These are phyloP conservation scores for Paracyclopina nana DNA, from an alignment of 1,140 invertebrate genomes.

Conservation along the genomic window DNA sequence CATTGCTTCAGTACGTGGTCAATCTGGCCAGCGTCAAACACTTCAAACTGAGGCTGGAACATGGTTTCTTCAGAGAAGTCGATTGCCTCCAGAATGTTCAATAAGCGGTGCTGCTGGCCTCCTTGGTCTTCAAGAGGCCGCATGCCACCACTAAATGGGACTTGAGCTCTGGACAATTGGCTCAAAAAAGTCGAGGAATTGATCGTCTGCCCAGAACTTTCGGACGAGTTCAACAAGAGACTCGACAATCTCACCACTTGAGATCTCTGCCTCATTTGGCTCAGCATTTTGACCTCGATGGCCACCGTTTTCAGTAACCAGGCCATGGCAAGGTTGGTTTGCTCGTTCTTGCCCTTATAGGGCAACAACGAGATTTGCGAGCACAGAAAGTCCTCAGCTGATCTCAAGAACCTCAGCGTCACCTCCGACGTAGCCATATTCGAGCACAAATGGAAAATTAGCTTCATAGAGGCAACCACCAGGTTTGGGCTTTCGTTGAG, in stretches of 20 bases:
- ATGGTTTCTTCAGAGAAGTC: conserved; percentile 8
- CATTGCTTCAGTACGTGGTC: conserved; percentile 4
- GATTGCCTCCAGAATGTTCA: conserved; percentile 1
- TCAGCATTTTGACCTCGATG: conserved; percentile 7
- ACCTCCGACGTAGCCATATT: conserved; percentile 8
- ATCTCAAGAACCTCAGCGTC: conserved; percentile 11
- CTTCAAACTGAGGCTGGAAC: conserved; percentile 3
- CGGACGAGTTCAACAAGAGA: conserved; percentile 6
- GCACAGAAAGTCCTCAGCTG: conserved; percentile 12
- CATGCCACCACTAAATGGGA: no score
- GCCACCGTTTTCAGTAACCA: conserved; percentile 10
- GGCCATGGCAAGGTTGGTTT: background rate
- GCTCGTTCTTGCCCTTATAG: background rate
- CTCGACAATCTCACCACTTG: background rate
- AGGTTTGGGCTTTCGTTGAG: background rate
- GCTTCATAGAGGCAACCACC: background rate
- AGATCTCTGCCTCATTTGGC: background rate
- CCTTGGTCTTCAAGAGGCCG: no score
- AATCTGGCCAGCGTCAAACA: conserved; percentile 15
- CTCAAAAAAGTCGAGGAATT: no score
- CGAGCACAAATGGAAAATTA: conserved; percentile 3
- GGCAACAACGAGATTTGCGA: conserved; percentile 8
- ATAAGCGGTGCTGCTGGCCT: conserved; percentile 3
- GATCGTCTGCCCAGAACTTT: background rate
- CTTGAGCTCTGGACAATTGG: conserved; percentile 9